These are phyloP conservation scores for Hippasteria phrygiana DNA, from an alignment of 53 echinoderm and acorn worm species.

Conservation along the genomic window DNA sequence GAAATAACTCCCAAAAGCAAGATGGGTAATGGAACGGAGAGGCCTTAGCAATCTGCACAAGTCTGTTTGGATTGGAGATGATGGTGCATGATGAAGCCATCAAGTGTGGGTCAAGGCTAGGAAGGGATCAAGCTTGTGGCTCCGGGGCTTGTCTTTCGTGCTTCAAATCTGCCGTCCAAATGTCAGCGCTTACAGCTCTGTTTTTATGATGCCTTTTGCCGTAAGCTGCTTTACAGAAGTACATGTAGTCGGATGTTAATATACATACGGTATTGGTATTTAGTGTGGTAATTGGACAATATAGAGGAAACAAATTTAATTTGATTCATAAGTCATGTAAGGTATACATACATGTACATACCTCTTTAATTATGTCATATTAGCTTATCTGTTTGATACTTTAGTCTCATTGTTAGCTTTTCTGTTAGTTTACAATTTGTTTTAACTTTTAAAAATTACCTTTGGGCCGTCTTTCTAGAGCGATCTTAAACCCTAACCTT, in stretches of 20 bases:
- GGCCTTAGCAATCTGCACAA: not conserved
- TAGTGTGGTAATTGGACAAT: too few relatives aligned
- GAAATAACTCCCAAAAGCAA: not conserved
- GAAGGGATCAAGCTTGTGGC: not conserved
- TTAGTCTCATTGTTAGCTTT: too few relatives aligned
- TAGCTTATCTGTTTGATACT: too few relatives aligned
- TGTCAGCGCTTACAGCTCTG: not conserved
- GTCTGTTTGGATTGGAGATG: not conserved
- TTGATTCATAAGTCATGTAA: too few relatives aligned
- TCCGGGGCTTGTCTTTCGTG: not conserved
- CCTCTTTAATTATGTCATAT: too few relatives aligned
- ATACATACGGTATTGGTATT: too few relatives aligned
- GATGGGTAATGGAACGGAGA: not conserved
- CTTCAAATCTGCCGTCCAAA: slow-evolving; percentile 5
- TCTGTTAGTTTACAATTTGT: too few relatives aligned
- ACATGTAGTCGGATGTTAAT: not conserved
- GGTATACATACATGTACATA: too few relatives aligned
- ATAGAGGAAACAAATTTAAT: too few relatives aligned
- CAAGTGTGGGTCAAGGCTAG: not conserved
- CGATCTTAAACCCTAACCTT: too few relatives aligned
- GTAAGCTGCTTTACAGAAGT: not conserved
- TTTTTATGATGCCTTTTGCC: not conserved
- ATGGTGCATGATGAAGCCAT: not conserved
- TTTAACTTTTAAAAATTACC: too few relatives aligned
- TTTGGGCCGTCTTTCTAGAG: too few relatives aligned